Percentiles rank a stretch among this genome's conserved stretches.
Evolutionary conservation across 2,797 vertebrate genomes (phyloP).

Genomic region (Xiphorhynchus erythropygius): DNA sequence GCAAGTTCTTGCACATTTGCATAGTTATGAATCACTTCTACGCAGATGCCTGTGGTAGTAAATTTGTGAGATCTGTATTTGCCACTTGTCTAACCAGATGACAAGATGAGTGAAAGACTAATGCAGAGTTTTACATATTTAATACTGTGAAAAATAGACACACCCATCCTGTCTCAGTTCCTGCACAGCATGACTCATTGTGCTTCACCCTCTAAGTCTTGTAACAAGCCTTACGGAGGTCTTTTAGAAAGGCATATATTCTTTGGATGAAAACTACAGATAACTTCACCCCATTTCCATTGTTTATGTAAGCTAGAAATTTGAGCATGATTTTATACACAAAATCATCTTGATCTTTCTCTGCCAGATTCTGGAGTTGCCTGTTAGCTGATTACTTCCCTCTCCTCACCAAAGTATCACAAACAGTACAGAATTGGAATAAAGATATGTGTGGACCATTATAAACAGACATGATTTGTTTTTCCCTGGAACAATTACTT

Average conservation of each 20-base stretch:
- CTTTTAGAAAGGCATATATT: neutral
- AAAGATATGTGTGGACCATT: neutral
- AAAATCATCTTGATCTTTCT: neutral
- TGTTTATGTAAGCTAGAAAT: neutral
- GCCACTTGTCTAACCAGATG: neutral
- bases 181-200: neutral
- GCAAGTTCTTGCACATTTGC: neutral
- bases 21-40: neutral
- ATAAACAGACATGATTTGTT: neutral
- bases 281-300: neutral
- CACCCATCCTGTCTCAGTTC: neutral
- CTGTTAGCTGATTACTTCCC: neutral
- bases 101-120: conserved; percentile 23
- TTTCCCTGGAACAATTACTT: conserved; percentile 28
- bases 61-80: neutral
- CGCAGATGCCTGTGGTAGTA: neutral
- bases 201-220: neutral
- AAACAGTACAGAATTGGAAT: conserved; percentile 26
- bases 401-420: neutral
- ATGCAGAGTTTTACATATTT: neutral
- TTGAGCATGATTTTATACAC: neutral
- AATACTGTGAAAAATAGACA: neutral
- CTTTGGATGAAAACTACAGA: neutral
- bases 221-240: neutral
- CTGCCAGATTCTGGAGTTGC: neutral